Percentiles rank a stretch among this genome's conserved stretches.
These are phyloP conservation scores for Eupithecia subumbrata DNA, from an alignment of 2,888 invertebrate genomes.

Conservation along the genomic window DNA sequence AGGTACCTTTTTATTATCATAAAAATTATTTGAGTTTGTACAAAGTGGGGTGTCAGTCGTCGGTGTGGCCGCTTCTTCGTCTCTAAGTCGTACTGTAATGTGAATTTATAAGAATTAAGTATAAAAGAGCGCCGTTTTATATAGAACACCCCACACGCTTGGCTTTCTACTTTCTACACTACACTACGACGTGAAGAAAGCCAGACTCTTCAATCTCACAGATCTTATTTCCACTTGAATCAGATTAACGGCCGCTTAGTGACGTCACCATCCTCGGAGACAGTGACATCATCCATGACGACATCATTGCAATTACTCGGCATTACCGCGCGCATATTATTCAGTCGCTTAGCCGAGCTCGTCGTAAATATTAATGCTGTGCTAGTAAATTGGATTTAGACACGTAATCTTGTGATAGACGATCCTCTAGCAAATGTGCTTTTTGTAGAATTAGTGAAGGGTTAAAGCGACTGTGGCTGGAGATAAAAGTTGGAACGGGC, in stretches of 20 bases:
- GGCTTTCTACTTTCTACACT: neutral
- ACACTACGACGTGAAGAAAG: neutral
- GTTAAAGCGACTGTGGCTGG: neutral
- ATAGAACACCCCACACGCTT: neutral
- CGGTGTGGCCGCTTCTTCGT: too few relatives aligned
- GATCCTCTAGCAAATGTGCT: neutral
- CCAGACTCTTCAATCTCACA: slow-evolving; percentile 1
- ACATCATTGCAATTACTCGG: slow-evolving; percentile 19
- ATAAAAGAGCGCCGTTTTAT: neutral
- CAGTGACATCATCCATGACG: slow-evolving; percentile 32
- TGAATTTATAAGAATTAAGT: neutral
- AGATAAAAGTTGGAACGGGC: neutral
- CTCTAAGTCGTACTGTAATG: neutral
- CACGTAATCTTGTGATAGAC: slow-evolving; percentile 17
- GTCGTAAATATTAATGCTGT: slow-evolving; percentile 26
- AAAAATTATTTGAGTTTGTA: too few relatives aligned
- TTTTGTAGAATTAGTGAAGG: neutral
- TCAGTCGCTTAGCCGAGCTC: slow-evolving; percentile 14
- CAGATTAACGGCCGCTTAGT: slow-evolving; percentile 20
- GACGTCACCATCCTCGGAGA: slow-evolving; percentile 26
- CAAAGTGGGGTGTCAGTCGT: neutral
- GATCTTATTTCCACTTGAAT: slow-evolving; percentile 27
- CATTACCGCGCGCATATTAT: slow-evolving; percentile 21
- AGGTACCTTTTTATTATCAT: too few relatives aligned
- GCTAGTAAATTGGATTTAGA: slow-evolving; percentile 22